A percentile compares a stretch with the other conserved stretches of the same genome.
Evolutionary conservation across 2,888 invertebrate genomes (phyloP).

Genomic region (Amphipyra tragopoginis): DNA sequence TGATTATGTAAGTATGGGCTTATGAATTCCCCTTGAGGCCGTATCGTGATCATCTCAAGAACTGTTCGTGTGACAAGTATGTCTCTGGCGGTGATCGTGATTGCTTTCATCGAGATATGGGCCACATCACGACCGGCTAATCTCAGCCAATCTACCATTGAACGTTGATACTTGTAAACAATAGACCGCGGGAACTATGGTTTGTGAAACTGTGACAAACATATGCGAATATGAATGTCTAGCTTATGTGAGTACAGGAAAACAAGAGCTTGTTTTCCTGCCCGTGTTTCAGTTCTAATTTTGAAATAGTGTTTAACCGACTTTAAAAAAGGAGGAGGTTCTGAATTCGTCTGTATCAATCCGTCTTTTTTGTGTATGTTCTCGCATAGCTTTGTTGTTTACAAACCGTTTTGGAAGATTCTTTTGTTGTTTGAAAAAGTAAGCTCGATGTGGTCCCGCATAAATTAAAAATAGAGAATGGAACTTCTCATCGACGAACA

Average conservation of each 20-base stretch:
- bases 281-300: slow-evolving; percentile 8
- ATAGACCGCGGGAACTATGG: slow-evolving; percentile 61
- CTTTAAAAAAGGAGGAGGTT: no score
- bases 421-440: no score
- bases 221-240: slow-evolving; percentile 45
- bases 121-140: slow-evolving; percentile 75
- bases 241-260: not conserved
- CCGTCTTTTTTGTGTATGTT: no score
- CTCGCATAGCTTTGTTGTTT: no score
- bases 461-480: no score
- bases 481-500: no score
- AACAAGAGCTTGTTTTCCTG: slow-evolving; percentile 22
- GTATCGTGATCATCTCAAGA: slow-evolving; percentile 63
- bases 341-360: no score
- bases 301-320: not conserved
- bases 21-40: slow-evolving; percentile 42
- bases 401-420: no score
- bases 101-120: slow-evolving; percentile 82
- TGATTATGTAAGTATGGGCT: slow-evolving; percentile 33
- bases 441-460: no score
- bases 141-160: slow-evolving; percentile 68
- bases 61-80: slow-evolving; percentile 70
- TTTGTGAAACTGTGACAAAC: slow-evolving; percentile 55
- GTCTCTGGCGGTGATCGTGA: slow-evolving; percentile 74
- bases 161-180: slow-evolving; percentile 62